Base-by-base conservation (phyloP, 2,888 invertebrate species). In the Gymnosoma rotundatum region DNA sequence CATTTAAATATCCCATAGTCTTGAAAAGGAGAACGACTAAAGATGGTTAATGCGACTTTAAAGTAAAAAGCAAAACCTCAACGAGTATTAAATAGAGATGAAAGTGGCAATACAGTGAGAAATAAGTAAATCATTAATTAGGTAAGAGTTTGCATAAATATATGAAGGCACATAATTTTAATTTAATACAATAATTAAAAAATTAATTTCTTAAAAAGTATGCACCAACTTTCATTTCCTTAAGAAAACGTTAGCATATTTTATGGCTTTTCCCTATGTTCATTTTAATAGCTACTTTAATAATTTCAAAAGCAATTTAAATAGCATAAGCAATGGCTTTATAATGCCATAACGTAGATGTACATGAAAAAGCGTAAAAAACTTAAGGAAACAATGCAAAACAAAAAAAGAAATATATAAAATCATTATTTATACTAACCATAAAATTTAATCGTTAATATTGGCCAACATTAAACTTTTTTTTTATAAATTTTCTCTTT, bases 401-500 rank as follows among this genome's bases (percentile, higher is more conserved):
- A 18, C 25, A 7, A 50, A 32, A 32, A 20, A 12, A 36, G 20
- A 56, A 48, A 42, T 42, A 12, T 32, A 48, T n/a, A 48, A 48
- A 48, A 75, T 75, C 58, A 76, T 76, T 50, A 76, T 67, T 76
- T 66, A 66, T 67, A 50, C 21, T 50, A 67, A 50, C 66, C 75
- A 76, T 76, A 56, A 67, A 76, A 76, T 67, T 67, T 58, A 67
- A 66, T 76, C 48, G 48, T 72, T 64, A 48, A 66, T 76, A 76
- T 76, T 75, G 66, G 66, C 75, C 66, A 36, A 48, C 66, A 48
- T 75, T 58, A 58, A 75, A 75, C 45, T 64, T 75, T 50, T 75
- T n/a, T 56, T 16, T 48, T 64, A 48, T 45, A 48, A 56, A 45
- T 20, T 74, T 48, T 66, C 52, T 54, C 25, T 64, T 36, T 32